Base-by-base conservation (phyloP, 37 sponge, comb jelly and placozoan genomes). In the Hormiphora californensis region DNA sequence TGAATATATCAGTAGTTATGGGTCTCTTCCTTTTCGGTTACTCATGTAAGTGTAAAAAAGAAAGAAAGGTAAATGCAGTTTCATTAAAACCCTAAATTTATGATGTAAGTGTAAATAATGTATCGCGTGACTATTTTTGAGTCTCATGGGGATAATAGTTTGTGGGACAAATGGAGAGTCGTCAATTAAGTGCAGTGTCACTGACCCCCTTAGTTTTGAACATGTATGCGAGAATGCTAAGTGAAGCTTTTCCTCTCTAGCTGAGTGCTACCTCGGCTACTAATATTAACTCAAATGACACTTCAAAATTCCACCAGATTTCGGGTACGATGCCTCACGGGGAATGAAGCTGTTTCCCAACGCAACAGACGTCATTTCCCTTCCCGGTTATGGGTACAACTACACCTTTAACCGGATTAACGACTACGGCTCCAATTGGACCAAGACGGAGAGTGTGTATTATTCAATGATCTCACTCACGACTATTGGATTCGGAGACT, bases 401-500 rank as follows among this genome's bases (percentile, higher is more conserved):
- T 4, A 40, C n/a, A 73, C 81, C 1, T 22, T 22, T 8, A 73
- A n/a, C 1, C 21, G 38, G 25, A 41, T 73, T 43, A 43, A 43
- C 17, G 35, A 43, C 21, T 33, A 27, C 21, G 46, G 36, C n/a
- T 4, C 40, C 12, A 73, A 40, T 28, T 73, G 81, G 81, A 73
- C 81, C 5, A n/a, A 19, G 41, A 36, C 35, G 4, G 39, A 73
- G 44, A 22, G 36, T 22, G 23, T 73, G 0, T 73, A 73, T 19
- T 73, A 73, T 28, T 73, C 44, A 39, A 73, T 73, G 81, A 73
- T 73, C 1, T 73, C 81, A 43, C 43, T 73, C 28, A 40, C 81
- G n/a, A 73, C 81, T 27, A 46, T 73, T 4, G 81, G 81, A 40
- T 73, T 73, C 43, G 81, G 81, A 43, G 81, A 73, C 25, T 73